Percentiles rank a stretch among this genome's conserved stretches.
phyloP scores from a whole-genome alignment of 2,888 invertebrate genomes.

The Drosophila koepferae region DNA sequence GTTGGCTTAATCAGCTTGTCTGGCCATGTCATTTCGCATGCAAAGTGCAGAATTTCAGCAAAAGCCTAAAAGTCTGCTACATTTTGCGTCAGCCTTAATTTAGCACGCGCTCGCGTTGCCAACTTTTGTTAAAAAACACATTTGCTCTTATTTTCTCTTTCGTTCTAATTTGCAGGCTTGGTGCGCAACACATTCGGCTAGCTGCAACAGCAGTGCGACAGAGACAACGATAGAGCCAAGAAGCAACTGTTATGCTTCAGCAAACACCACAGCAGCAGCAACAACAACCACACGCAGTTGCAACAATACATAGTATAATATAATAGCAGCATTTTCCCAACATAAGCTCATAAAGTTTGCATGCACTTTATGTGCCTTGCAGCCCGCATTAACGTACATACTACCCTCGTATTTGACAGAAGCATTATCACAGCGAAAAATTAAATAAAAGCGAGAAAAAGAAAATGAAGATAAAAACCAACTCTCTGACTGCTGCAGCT shows the following conservation, averaged over 20 bases:
- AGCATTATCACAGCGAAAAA: constrained; percentile 10
- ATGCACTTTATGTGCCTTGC: constrained; percentile 52
- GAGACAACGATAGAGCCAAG: constrained; percentile 12
- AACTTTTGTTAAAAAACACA: constrained; percentile 25
- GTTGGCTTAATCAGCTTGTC: constrained; percentile 53
- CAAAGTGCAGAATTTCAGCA: constrained; percentile 7
- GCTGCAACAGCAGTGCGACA: constrained; percentile 7
- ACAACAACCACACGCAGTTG: constrained; percentile 6
- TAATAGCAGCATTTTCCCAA: constrained; percentile 14
- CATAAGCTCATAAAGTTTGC: constrained; percentile 40
- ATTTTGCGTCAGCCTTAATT: not conserved
- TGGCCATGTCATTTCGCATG: constrained; percentile 31
- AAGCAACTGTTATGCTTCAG: constrained; percentile 50
- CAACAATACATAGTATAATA: not conserved
- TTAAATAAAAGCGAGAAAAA: constrained; percentile 7
- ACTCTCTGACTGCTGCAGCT: constrained; percentile 12
- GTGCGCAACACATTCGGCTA: constrained; percentile 63
- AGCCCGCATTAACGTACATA: constrained; percentile 40
- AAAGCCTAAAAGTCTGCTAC: constrained; percentile 55
- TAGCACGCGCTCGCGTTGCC: constrained; percentile 47
- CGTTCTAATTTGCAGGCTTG: constrained; percentile 41
- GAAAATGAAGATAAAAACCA: constrained; percentile 1
- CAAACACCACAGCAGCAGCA: constrained; percentile 34
- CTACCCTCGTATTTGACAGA: constrained; percentile 23
- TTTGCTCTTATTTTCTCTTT: constrained; percentile 32